Evolutionary conservation across 1,140 invertebrate genomes (phyloP), one percentile per base, ranked within the genome.

Genomic region (Araneus ventricosus): DNA sequence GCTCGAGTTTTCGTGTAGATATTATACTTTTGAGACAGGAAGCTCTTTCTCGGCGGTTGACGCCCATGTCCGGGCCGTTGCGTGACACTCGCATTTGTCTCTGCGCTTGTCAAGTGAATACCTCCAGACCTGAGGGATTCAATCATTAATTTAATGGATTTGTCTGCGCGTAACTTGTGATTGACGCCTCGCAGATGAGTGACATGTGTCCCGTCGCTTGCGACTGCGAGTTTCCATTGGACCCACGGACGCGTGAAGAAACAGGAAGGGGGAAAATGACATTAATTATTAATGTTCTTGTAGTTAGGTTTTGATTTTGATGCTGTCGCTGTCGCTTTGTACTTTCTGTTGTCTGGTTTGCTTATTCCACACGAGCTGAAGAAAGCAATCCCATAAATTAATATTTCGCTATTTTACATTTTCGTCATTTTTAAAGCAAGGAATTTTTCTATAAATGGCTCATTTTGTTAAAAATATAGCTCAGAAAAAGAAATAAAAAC

Each of bases 101-200:
- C 70, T 34, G 70, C 70, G 70, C 34, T 20, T 75, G 70, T 75
- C 70, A 75, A 75, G 70, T 75, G 70, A 75, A 75, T 75, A 75
- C 70, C 4, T 75, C 30, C 20, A 37, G 70, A 75, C 30, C 70
- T 6, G 30, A 22, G 59, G 34, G 70, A 75, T 75, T 75, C 70
- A 75, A 75, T 75, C 70, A 75, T 75, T 75, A 75, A 75, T 75
- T 75, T 75, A 75, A 75, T 75, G 70, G 70, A 75, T 75, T 75
- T 75, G 70, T 34, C 20, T 30, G 27, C 22, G 34, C 30, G 70
- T 10, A 34, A 37, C 70, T 75, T 75, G 34, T 75, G 70, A 75
- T 75, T 34, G 70, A 75, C 70, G 27, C 70, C 70, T 75, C 70
- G 27, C 70, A n/a, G 30, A 34, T 75, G 70, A 75, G 70, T 75